Conservation (phyloP, 2,888 invertebrate genomes). For the Erynnis tages region DNA sequence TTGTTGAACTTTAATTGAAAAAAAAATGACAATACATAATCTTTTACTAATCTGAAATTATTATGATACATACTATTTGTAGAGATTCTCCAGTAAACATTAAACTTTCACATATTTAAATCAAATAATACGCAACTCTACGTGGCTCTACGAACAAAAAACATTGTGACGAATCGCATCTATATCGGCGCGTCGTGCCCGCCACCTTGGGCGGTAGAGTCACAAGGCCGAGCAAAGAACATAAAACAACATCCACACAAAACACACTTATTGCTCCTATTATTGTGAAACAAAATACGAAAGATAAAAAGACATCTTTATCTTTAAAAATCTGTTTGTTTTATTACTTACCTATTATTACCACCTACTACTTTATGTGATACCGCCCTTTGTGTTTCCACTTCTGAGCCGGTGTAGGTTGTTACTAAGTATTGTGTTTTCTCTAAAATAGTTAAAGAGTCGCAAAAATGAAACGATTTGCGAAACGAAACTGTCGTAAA, state of each 20-base stretch:
- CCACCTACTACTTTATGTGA: constrained; percentile 36
- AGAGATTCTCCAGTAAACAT: too few relatives aligned
- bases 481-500: constrained; percentile 14
- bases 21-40: too few relatives aligned
- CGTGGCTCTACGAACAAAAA: too few relatives aligned
- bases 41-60: too few relatives aligned
- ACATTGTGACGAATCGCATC: not conserved
- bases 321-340: constrained; percentile 31
- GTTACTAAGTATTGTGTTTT: not conserved
- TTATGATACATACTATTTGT: too few relatives aligned
- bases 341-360: constrained; percentile 5
- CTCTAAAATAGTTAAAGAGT: constrained; percentile 10
- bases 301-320: constrained; percentile 32
- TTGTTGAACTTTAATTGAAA: too few relatives aligned
- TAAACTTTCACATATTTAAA: too few relatives aligned
- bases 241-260: constrained; percentile 11
- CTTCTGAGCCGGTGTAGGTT: not conserved
- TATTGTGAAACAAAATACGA: constrained; percentile 31
- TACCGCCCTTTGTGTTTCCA: constrained; percentile 38
- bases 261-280: constrained; percentile 32
- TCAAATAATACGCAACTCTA: too few relatives aligned
- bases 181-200: not conserved
- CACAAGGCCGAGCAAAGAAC: constrained; percentile 2
- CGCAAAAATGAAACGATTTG: constrained; percentile 12
- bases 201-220: constrained; percentile 10